Percentiles rank a stretch among this genome's conserved stretches.
Evolutionary conservation across 2,888 invertebrate genomes (phyloP).

Genomic region (Lithophane ornitopus): DNA sequence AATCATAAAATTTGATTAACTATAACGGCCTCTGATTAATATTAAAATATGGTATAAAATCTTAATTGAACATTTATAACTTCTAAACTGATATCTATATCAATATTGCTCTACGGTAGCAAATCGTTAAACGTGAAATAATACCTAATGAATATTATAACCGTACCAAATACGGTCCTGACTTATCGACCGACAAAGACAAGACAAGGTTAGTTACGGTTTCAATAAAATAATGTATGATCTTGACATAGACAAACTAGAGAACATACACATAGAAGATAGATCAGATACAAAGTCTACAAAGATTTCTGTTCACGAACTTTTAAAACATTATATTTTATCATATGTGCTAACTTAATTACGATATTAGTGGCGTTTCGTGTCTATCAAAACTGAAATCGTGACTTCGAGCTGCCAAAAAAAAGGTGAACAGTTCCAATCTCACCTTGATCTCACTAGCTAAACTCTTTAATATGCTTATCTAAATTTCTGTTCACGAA

Average conservation of each 20-base stretch:
- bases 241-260: conserved; percentile 43
- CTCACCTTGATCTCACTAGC: conserved; percentile 75
- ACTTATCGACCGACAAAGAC: conserved; percentile 48
- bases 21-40: conserved; percentile 13
- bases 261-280: not conserved
- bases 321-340: conserved; percentile 53
- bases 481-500: conserved; percentile 81
- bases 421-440: conserved; percentile 70
- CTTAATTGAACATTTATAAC: conserved; percentile 32
- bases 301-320: conserved; percentile 42
- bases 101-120: conserved; percentile 25
- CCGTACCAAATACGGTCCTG: conserved; percentile 47
- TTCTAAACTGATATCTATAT: conserved; percentile 27
- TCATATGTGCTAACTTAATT: conserved; percentile 62
- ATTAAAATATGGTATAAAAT: conserved; percentile 30
- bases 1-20: conserved; percentile 27
- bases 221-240: conserved; percentile 56
- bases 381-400: conserved; percentile 70
- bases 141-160: conserved; percentile 32
- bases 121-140: conserved; percentile 27
- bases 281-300: conserved; percentile 17
- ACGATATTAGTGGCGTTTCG: conserved; percentile 58
- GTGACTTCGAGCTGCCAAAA: conserved; percentile 70
- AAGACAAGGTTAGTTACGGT: conserved; percentile 50
- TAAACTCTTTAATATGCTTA: conserved; percentile 77